Base-by-base conservation (phyloP, 2,797 vertebrate species). In the Prunella strophiata region DNA sequence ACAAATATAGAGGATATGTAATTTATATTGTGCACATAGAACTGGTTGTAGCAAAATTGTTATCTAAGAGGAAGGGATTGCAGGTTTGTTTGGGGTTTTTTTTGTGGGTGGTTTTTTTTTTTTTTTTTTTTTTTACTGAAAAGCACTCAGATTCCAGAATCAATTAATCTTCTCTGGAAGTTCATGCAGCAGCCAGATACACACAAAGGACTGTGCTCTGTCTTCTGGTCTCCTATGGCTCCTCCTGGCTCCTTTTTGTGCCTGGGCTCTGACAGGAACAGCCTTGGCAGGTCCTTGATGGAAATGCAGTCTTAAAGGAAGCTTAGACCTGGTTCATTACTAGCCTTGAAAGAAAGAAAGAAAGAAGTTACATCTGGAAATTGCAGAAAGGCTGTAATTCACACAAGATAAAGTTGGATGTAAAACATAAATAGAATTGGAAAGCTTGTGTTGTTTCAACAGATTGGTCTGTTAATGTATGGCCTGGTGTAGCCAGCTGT, bases 401-500 rank as follows among this genome's bases (percentile, higher is more conserved):
- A 88, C 47, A 36, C 18, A 80, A 96, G 94, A 95, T 91, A 93
- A 95, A 72, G 47, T 13, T 85, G 66, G 80, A 91, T 70, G 40
- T 74, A 15, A 76, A 89, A 87, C 10, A 58, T 95, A 94, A 96
- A 95, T 57, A 92, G 61, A 88, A 92, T 63, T 57, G 77, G 80
- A 91, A 95, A 75, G 71, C 63, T 85, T 88, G 76, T 75, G 47
- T 88, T 93, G 58, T 50, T 95, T 90, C 92, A 90, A 73, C 70
- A 93, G 66, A 88, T 47, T 65, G 38, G 32, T 74, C 65, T 85
- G 43, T 42, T 95, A 96, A 91, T 77, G 30, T 47, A 91, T 36
- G 25, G 54, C 38, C 68, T 94, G 25, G 20, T 83, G 19, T 32
- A 85, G 45, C 14, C 58, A 79, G 20, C 29, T 81, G 63, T 59